Base-by-base conservation (phyloP, 2,888 invertebrate species). In the Lithodes maja region DNA sequence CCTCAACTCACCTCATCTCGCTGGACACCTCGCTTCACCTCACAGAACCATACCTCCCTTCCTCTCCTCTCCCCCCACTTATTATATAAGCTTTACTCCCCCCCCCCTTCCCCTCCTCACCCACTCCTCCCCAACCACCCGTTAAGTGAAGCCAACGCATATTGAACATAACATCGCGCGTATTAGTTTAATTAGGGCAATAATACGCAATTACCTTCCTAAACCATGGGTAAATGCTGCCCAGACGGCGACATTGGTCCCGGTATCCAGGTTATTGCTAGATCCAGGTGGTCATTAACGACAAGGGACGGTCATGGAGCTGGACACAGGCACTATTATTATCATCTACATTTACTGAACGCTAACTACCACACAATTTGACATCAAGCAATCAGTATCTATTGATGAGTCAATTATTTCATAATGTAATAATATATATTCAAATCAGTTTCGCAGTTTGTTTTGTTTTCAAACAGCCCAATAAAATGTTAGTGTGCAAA, bases 131-230 rank as follows among this genome's bases (percentile, higher is more conserved):
- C 3, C 81, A 17, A 61, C 49, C 61, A 15, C 61, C 55, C 15
- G n/a, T 80, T 80, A 80, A 80, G 53, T 12, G 71, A 71, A 17
- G n/a, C 71, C 15, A n/a, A n/a, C 71, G 17, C 71, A 71, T 71
- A 71, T 71, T 71, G 52, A 85, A 82, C 80, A 81, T 86, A 86
- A 80, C 86, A 81, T 71, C 81, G 69, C 55, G 86, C 80, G 86
- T 81, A 86, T 86, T 86, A 86, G 86, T 82, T 86, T 86, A 86
- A 86, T 86, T 81, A 82, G 81, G 74, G 54, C 74, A 86, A 86
- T 86, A 68, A 85, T 61, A 54, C 61, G 50, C 77, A 78, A 50
- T 78, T 85, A 50, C 85, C 77, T 77, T 61, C 78, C 83, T 77
- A 85, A 85, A 61, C 78, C 78, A 85, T 85, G 77, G 78, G 50